phyloP scores from a whole-genome alignment of 2,797 vertebrate genomes.

The Emydoidea blandingii region DNA sequence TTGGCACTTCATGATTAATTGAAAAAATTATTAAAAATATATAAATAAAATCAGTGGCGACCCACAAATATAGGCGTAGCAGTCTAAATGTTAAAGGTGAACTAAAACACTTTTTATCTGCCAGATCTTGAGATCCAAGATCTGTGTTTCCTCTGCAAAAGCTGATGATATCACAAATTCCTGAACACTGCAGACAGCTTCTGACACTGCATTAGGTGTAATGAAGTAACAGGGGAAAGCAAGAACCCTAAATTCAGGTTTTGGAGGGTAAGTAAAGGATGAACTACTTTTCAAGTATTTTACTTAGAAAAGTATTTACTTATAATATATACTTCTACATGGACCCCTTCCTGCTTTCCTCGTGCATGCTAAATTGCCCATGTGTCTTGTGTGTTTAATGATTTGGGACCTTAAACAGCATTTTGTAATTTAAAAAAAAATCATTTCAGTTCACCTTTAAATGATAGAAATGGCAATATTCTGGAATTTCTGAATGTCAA shows the following conservation, averaged over 20 bases:
- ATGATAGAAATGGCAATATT: background rate
- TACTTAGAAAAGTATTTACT: background rate
- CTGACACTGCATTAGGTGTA: background rate
- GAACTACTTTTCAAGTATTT: background rate
- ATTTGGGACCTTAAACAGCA: background rate
- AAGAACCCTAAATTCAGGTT: background rate
- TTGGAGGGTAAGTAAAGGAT: background rate
- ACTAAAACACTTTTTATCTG: background rate
- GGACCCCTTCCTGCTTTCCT: background rate
- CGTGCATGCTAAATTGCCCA: background rate
- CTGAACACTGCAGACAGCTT: background rate
- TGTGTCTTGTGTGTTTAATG: background rate
- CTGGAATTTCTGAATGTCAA: background rate
- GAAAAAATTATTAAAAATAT: background rate
- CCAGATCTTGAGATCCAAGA: background rate
- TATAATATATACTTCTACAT: background rate
- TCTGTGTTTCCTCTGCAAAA: background rate
- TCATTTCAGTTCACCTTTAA: background rate
- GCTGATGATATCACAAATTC: background rate
- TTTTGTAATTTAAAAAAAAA: constrained; percentile 2
- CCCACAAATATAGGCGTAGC: background rate
- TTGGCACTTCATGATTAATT: background rate
- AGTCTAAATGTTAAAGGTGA: background rate
- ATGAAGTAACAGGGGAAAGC: background rate
- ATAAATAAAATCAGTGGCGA: background rate